A percentile compares a stretch with the other conserved stretches of the same genome.
Evolutionary conservation across 2,113 vertebrate genomes (phyloP).

Genomic region (Anas platyrhynchos): DNA sequence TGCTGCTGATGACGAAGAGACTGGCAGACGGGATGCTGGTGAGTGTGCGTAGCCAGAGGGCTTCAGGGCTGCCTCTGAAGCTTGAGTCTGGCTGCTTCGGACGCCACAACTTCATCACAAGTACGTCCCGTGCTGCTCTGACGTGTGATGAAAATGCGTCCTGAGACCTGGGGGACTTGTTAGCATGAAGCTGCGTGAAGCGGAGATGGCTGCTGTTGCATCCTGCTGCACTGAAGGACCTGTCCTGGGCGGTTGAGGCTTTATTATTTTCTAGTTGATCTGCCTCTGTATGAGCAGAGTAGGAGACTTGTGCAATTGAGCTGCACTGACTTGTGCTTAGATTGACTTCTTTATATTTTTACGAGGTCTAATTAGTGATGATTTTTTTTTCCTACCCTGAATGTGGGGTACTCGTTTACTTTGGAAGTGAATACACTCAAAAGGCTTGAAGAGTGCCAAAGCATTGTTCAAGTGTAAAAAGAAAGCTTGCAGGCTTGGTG

Average conservation of each 20-base stretch:
- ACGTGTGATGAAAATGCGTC: neutral
- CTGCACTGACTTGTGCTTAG: neutral
- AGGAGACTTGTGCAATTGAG: neutral
- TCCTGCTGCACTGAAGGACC: neutral
- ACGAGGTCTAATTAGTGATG: neutral
- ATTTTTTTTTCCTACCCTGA: neutral
- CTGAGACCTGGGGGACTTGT: neutral
- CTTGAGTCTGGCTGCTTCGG: neutral
- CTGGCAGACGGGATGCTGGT: neutral
- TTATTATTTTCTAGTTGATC: neutral
- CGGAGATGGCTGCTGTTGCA: neutral
- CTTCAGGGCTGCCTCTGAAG: neutral
- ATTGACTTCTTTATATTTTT: neutral
- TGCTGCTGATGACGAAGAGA: neutral
- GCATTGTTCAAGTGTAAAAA: neutral
- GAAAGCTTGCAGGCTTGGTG: neutral
- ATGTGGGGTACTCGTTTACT: neutral
- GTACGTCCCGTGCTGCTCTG: neutral
- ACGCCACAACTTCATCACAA: neutral
- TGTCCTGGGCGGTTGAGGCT: neutral
- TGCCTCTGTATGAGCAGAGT: slow-evolving; percentile 25
- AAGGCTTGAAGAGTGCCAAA: neutral
- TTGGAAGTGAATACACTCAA: neutral
- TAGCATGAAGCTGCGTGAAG: neutral
- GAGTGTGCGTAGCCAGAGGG: neutral